These are phyloP conservation scores for Cheilosia impressa DNA, from an alignment of 2,888 invertebrate genomes.

Conservation along the genomic window DNA sequence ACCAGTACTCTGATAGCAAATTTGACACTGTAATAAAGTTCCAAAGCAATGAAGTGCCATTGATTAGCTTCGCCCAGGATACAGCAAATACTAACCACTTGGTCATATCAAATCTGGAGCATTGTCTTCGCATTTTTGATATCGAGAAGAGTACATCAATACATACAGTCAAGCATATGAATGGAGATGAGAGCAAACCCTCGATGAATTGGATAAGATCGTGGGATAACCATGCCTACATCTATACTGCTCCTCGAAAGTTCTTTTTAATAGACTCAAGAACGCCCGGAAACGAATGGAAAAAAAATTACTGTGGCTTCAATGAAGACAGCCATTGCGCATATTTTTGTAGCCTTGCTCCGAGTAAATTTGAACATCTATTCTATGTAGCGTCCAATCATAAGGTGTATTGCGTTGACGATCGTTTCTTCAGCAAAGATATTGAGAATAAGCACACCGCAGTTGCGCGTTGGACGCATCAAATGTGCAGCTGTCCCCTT, in stretches of 20 bases:
- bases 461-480: slow-evolving; percentile 80
- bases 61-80: slow-evolving; percentile 80
- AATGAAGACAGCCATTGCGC: slow-evolving; percentile 76
- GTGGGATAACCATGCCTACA: slow-evolving; percentile 77
- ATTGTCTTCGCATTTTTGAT: slow-evolving; percentile 78
- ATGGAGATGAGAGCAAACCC: slow-evolving; percentile 7
- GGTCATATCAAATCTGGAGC: slow-evolving; percentile 79
- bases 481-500: slow-evolving; percentile 79
- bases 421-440: slow-evolving; percentile 77
- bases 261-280: slow-evolving; percentile 79
- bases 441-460: slow-evolving; percentile 62
- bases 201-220: slow-evolving; percentile 78
- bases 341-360: slow-evolving; percentile 78
- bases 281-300: slow-evolving; percentile 76
- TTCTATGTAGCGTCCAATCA: slow-evolving; percentile 81
- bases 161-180: slow-evolving; percentile 41
- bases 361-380: slow-evolving; percentile 79
- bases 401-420: slow-evolving; percentile 80
- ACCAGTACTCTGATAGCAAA: slow-evolving; percentile 59
- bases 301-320: slow-evolving; percentile 47
- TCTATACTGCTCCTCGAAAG: slow-evolving; percentile 78
- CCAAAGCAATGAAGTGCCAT: slow-evolving; percentile 77
- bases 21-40: slow-evolving; percentile 58
- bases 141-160: slow-evolving; percentile 51
- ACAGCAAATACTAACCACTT: slow-evolving; percentile 73